Evolutionary conservation across 2,888 invertebrate species (phyloP), one percentile per base, ranked within the genome.

Genomic region (Aphodius sticticus): DNA sequence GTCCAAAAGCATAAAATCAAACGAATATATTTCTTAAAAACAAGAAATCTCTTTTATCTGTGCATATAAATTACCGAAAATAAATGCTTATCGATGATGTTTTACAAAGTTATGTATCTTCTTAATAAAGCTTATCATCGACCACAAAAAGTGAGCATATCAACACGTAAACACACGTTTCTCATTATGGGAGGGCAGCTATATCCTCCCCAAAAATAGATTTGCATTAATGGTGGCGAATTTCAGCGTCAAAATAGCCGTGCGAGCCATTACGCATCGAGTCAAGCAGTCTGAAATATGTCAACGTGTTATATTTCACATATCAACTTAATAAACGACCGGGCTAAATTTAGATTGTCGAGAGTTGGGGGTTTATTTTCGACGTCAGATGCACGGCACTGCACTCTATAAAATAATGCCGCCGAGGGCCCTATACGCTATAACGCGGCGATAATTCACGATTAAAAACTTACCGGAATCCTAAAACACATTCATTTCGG

Each of bases 271-370:
- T 53, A 53, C 53, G 53, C 53, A 53, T 53, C 53, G 53, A 53
- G 53, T 53, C 53, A 53, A 53, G 53, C 74, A 36, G 74, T 74
- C 77, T 77, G 79, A 77, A 79, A 79, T 79, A 76, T 79, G 79
- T 79, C 79, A 79, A 77, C 80, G 78, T 78, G 77, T 78, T 75
- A 81, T 78, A 81, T 79, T 81, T 77, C 80, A 79, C 76, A 78
- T 77, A 81, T 81, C 80, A 76, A 78, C 78, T 70, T 81, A 78
- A 81, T 81, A 81, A 81, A 81, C 78, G 78, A 35, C 35, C 78
- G 78, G 69, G 69, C 80, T 81, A 81, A 77, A 78, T 78, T 79
- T 81, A 81, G 78, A 80, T 77, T 12, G 38, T n/a, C 70, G 14
- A 36, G 26, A 2, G 74, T 72, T 36, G 74, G 74, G 74, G 37